Evolutionary conservation across 2,797 vertebrate genomes (phyloP).

Genomic region (Poeciliopsis turneri): DNA sequence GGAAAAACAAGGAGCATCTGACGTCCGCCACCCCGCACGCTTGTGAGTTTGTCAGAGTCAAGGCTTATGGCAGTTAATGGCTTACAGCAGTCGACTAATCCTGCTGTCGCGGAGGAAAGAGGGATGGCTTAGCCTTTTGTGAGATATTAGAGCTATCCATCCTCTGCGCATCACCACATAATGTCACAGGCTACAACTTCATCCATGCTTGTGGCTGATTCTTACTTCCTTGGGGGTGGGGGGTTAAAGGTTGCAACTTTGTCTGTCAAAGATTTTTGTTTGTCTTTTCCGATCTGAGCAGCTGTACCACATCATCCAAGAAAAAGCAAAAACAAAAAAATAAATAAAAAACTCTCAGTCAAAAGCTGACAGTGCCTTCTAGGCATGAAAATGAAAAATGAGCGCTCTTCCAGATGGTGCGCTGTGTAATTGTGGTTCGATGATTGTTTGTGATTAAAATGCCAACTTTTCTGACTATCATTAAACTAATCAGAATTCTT

Average conservation of each 20-base stretch:
- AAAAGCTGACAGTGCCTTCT: constrained; percentile 33
- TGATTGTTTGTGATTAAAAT: constrained; percentile 62
- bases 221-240: neutral
- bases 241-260: constrained; percentile 41
- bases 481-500: constrained; percentile 67
- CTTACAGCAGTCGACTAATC: constrained; percentile 62
- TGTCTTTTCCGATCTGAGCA: constrained; percentile 9
- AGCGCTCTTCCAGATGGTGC: constrained; percentile 50
- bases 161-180: constrained; percentile 51
- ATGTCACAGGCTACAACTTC: constrained; percentile 26
- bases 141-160: constrained; percentile 67
- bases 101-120: constrained; percentile 59
- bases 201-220: constrained; percentile 41
- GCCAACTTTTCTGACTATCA: constrained; percentile 64
- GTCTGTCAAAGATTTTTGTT: constrained; percentile 15
- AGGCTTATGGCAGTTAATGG: constrained; percentile 48
- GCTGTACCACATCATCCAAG: constrained; percentile 13
- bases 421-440: constrained; percentile 54
- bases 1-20: constrained; percentile 42
- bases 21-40: constrained; percentile 34
- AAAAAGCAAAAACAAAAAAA: constrained; percentile 16
- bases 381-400: constrained; percentile 50
- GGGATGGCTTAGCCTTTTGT: constrained; percentile 55
- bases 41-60: constrained; percentile 51
- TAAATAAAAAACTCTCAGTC: constrained; percentile 11